These are phyloP conservation scores for Pemphredon lugubris DNA, from an alignment of 2,888 invertebrate species.

Conservation along the genomic window DNA sequence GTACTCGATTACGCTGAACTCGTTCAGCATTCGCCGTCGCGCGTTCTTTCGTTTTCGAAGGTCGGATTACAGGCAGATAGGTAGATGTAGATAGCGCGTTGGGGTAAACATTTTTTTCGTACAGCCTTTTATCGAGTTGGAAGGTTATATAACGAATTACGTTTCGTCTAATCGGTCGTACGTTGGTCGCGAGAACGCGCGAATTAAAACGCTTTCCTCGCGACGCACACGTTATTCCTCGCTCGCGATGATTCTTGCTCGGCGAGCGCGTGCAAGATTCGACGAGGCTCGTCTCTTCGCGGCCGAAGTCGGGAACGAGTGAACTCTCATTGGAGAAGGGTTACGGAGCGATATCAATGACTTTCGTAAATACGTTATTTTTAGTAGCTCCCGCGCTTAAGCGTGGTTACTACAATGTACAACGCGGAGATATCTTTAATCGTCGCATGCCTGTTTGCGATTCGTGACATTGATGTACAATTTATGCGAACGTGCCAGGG, in stretches of 20 bases:
- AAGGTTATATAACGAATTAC: conserved; percentile 10
- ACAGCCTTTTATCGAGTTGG: background rate
- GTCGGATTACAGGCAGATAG: background rate
- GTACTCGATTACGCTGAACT: background rate
- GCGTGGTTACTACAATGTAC: conserved; percentile 51
- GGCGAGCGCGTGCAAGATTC: background rate
- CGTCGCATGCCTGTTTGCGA: conserved; percentile 47
- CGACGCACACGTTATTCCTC: background rate
- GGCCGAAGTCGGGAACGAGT: background rate
- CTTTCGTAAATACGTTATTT: conserved; percentile 66
- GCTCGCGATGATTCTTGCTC: background rate
- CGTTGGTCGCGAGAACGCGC: background rate
- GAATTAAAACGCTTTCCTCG: background rate
- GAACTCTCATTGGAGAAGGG: background rate
- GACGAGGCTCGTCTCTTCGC: too few species aligned
- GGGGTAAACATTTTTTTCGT: conserved; percentile 9
- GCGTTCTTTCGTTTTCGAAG: conserved; percentile 6
- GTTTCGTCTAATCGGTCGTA: conserved; percentile 4
- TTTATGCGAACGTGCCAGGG: conserved; percentile 20
- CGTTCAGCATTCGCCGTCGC: background rate
- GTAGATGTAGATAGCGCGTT: background rate
- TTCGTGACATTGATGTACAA: conserved; percentile 49
- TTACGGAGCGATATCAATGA: conserved; percentile 56
- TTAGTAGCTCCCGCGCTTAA: conserved; percentile 55
- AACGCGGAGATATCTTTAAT: conserved; percentile 58